A percentile compares a stretch with the other conserved stretches of the same genome.
These are phyloP conservation scores for Drosophila insularis DNA, from an alignment of 1,140 invertebrate species.

Conservation along the genomic window DNA sequence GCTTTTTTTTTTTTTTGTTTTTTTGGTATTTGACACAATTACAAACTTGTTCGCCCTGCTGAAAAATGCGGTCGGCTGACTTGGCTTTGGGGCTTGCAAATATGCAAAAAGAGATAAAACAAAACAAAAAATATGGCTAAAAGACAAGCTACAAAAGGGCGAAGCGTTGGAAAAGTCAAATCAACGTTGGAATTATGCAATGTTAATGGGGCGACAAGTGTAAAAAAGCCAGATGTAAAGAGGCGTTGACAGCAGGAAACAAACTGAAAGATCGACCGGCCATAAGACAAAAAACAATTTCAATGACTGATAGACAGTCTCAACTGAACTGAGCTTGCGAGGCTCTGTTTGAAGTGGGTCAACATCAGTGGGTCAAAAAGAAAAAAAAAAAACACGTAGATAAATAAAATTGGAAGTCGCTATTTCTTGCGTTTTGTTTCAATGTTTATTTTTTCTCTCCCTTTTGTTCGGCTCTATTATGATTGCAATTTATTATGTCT, in stretches of 20 bases:
- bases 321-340: constrained; percentile 16
- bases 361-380: constrained; percentile 70
- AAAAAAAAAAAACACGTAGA: not conserved
- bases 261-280: constrained; percentile 42
- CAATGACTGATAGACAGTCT: constrained; percentile 41
- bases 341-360: constrained; percentile 56
- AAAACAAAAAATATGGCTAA: constrained; percentile 24
- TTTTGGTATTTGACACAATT: constrained; percentile 69
- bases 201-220: constrained; percentile 60
- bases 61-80: constrained; percentile 59
- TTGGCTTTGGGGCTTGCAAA: constrained; percentile 41
- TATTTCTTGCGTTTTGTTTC: constrained; percentile 35
- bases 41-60: constrained; percentile 74
- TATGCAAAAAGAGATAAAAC: constrained; percentile 56
- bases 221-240: constrained; percentile 43
- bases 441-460: not conserved
- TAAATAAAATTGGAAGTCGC: constrained; percentile 4
- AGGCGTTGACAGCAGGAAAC: constrained; percentile 62
- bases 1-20: not conserved
- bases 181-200: constrained; percentile 63
- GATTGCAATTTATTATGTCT: constrained; percentile 62
- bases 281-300: constrained; percentile 27
- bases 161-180: constrained; percentile 66
- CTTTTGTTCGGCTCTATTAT: constrained; percentile 23
- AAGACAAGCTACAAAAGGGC: constrained; percentile 53